Base-by-base conservation (phyloP, 2,797 vertebrate genomes). In the Cryptoprocta ferox region DNA sequence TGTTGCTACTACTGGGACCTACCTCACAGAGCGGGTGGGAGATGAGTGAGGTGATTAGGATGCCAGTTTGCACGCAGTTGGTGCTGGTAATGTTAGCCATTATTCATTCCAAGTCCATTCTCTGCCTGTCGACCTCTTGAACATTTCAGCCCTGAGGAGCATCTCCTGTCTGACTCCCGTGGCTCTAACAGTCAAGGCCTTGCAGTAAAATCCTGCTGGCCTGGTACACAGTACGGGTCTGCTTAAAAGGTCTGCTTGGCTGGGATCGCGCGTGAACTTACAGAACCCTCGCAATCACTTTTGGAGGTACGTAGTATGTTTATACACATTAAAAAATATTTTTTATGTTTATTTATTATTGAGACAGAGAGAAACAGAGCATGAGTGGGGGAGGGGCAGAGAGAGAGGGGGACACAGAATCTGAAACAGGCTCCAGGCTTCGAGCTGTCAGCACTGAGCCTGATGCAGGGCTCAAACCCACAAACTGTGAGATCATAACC, bases 1-100 rank as follows among this genome's bases (percentile, higher is more conserved):
- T 53, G n/a, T 45, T 42, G n/a, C 35, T 14, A 21, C 26, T 21
- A n/a, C 21, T 6, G n/a, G 63, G 13, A 24, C n/a, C 63, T n/a
- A 13, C 66, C 45, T 61, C 75, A 35, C 16, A 10, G 68, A 45
- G 63, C 45, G 82, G 37, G 35, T 32, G n/a, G 71, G 56, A 59
- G 42, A 19, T 10, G 24, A 37, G 16, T 14, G 70, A 68, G 35
- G 45, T 70, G 35, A n/a, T 65, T 73, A 35, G 65, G 66, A 35
- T 0, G n/a, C 21, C 30, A 0, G 14, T 28, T 50, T 15, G 50
- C 45, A 48, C 8, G 10, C 4, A 21, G 15, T 14, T 37, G 30
- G 42, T 53, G 30, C 75, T 80, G 13, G 1, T 16, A 37, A 68
- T 6, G 0, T 50, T 32, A 28, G 37, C 82, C 42, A 26, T 48